Conservation (phyloP, 2,797 vertebrate genomes). For the Babyrousa celebensis region DNA sequence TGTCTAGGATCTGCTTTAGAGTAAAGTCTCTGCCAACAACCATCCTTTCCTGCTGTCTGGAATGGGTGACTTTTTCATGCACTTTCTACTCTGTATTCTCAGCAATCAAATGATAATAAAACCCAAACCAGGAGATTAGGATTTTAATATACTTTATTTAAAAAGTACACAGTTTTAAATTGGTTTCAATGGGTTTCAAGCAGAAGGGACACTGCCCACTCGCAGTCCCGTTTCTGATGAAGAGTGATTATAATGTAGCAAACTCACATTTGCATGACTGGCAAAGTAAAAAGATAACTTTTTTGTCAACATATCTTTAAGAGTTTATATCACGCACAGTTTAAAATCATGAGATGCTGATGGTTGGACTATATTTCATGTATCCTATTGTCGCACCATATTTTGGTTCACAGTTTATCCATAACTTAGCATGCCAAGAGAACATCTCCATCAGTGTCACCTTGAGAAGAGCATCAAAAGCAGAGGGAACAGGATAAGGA, state of each 20-base stretch:
- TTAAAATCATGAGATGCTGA: conserved; percentile 94
- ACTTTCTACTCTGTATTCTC: conserved; percentile 2
- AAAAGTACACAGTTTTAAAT: conserved; percentile 98
- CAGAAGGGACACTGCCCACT: conserved; percentile 91
- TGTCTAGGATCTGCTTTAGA: conserved; percentile 68
- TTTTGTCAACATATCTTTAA: conserved; percentile 91
- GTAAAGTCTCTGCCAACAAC: conserved; percentile 39
- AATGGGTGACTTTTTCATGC: conserved; percentile 31
- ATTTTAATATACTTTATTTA: conserved; percentile 98
- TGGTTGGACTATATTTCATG: conserved; percentile 92
- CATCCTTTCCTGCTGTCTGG: conserved; percentile 9
- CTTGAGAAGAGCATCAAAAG: conserved; percentile 93
- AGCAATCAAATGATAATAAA: conserved; percentile 66
- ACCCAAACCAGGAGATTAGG: conserved; percentile 86
- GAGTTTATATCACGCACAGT: conserved; percentile 94
- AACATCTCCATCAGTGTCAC: conserved; percentile 94
- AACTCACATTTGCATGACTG: conserved; percentile 91
- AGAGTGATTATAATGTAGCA: conserved; percentile 90
- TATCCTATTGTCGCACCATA: conserved; percentile 92
- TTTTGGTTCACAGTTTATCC: conserved; percentile 93
- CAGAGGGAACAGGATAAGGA: conserved; percentile 91
- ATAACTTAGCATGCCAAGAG: conserved; percentile 92
- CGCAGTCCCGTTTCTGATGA: conserved; percentile 90
- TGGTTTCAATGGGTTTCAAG: conserved; percentile 95
- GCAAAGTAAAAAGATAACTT: conserved; percentile 92